Evolutionary conservation across 2,113 vertebrate species (phyloP).

Genomic region (Corythoichthys intestinalis): DNA sequence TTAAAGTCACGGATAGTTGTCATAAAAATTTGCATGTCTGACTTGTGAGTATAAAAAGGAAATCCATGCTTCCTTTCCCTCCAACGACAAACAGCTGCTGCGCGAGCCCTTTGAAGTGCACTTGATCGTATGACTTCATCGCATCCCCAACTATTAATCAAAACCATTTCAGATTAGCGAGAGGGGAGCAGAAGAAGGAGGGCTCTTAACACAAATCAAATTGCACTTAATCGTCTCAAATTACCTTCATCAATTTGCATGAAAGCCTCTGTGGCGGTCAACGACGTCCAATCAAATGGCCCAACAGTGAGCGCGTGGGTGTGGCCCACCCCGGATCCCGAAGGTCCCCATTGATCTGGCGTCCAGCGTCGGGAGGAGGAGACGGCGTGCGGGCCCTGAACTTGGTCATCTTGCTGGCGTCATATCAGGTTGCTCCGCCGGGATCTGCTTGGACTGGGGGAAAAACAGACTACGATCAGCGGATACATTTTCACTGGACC

Average conservation of each 20-base stretch:
- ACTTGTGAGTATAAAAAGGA: background rate
- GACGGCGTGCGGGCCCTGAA: slow-evolving; percentile 46
- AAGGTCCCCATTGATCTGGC: slow-evolving; percentile 56
- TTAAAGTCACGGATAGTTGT: slow-evolving; percentile 9
- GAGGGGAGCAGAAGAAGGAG: slow-evolving; percentile 28
- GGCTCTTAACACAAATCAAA: slow-evolving; percentile 45
- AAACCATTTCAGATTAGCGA: slow-evolving; percentile 37
- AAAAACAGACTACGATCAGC: slow-evolving; percentile 73
- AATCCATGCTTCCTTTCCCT: background rate
- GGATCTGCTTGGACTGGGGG: slow-evolving; percentile 73
- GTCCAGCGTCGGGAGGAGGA: slow-evolving; percentile 33
- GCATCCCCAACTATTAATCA: slow-evolving; percentile 41
- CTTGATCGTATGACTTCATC: slow-evolving; percentile 36
- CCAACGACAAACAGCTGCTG: slow-evolving; percentile 24
- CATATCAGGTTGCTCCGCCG: slow-evolving; percentile 68
- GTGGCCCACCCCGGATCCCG: slow-evolving; percentile 45
- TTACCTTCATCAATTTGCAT: slow-evolving; percentile 60
- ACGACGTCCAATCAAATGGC: slow-evolving; percentile 53
- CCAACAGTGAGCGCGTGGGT: slow-evolving; percentile 42
- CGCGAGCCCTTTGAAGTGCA: slow-evolving; percentile 26
- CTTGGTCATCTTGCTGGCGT: slow-evolving; percentile 64
- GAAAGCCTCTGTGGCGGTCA: slow-evolving; percentile 45
- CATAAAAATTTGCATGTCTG: slow-evolving; percentile 7
- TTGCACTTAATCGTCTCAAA: slow-evolving; percentile 46
- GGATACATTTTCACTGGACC: slow-evolving; percentile 85